Percentiles rank a stretch among this genome's conserved stretches.
These are phyloP conservation scores for Columba guinea DNA, from an alignment of 2,797 vertebrate species.

Conservation along the genomic window DNA sequence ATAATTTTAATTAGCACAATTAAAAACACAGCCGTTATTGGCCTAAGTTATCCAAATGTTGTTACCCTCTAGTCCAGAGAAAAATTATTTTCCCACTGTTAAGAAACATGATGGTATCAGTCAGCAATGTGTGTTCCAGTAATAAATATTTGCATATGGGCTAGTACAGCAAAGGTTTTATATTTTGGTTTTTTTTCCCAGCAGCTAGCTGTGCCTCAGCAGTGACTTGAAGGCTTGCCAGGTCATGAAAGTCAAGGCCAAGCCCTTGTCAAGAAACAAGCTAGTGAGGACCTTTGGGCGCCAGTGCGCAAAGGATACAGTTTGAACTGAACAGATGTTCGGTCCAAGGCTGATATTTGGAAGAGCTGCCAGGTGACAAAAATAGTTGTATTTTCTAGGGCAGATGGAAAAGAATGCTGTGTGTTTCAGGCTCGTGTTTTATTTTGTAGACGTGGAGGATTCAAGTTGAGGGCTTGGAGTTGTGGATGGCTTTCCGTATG, in stretches of 20 bases:
- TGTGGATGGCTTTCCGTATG: not conserved
- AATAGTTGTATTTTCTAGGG: slow-evolving; percentile 27
- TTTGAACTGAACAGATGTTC: slow-evolving; percentile 44
- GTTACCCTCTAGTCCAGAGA: not conserved
- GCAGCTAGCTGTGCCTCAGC: not conserved
- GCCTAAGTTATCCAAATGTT: not conserved
- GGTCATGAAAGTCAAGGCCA: not conserved
- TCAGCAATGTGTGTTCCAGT: not conserved
- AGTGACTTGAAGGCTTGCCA: slow-evolving; percentile 38
- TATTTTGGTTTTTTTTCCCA: not conserved
- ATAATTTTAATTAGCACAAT: not conserved
- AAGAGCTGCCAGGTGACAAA: slow-evolving; percentile 37
- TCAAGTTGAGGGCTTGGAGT: not conserved
- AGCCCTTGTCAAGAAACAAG: not conserved
- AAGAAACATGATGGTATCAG: slow-evolving; percentile 2
- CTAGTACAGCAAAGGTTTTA: not conserved
- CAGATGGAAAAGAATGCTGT: not conserved
- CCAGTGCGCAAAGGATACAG: not conserved
- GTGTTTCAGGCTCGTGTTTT: not conserved
- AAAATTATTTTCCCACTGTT: slow-evolving; percentile 16
- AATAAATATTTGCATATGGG: slow-evolving; percentile 11
- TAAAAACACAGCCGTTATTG: not conserved
- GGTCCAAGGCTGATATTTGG: not conserved
- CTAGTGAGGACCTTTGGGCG: not conserved
- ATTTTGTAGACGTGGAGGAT: not conserved